Evolutionary conservation across 2,888 invertebrate genomes (phyloP).

Genomic region (Drosophila dives): DNA sequence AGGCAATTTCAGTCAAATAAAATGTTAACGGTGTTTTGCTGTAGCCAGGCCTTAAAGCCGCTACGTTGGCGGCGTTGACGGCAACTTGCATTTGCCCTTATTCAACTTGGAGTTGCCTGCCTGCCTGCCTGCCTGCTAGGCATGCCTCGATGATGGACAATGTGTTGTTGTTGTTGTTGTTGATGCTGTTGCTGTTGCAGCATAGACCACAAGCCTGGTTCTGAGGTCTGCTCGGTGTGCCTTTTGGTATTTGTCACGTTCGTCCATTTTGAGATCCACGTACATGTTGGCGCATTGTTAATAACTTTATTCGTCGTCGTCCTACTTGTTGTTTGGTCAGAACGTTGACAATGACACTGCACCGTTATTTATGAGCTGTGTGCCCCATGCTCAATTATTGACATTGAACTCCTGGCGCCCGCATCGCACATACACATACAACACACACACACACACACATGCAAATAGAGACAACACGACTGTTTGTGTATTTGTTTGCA

Average conservation of each 20-base stretch:
- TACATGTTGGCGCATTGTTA: conserved; percentile 83
- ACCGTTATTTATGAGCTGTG: conserved; percentile 80
- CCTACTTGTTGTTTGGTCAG: conserved; percentile 66
- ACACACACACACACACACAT: conserved; percentile 21
- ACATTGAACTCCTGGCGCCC: conserved; percentile 68
- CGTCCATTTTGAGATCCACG: conserved; percentile 82
- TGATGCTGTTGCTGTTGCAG: conserved; percentile 25
- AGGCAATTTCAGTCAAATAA: conserved; percentile 81
- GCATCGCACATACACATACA: conserved; percentile 43
- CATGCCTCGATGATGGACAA: conserved; percentile 68
- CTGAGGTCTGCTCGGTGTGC: conserved; percentile 17
- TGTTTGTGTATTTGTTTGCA: conserved; percentile 43
- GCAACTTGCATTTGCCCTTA: conserved; percentile 69
- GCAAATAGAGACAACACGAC: conserved; percentile 22
- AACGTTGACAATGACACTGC: conserved; percentile 69
- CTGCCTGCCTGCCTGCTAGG: conserved; percentile 36
- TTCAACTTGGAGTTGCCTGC: conserved; percentile 57
- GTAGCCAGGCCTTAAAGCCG: conserved; percentile 27
- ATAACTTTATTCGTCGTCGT: conserved; percentile 79
- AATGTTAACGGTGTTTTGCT: conserved; percentile 72
- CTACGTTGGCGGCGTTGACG: conserved; percentile 56
- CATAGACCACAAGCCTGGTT: conserved; percentile 38
- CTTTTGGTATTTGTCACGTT: conserved; percentile 83
- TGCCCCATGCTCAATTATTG: conserved; percentile 79
- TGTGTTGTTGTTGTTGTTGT: conserved; percentile 32